A percentile compares a stretch with the other conserved stretches of the same genome.
Conservation (phyloP, 1,140 invertebrate species). For the Philopotamus ludificatus region DNA sequence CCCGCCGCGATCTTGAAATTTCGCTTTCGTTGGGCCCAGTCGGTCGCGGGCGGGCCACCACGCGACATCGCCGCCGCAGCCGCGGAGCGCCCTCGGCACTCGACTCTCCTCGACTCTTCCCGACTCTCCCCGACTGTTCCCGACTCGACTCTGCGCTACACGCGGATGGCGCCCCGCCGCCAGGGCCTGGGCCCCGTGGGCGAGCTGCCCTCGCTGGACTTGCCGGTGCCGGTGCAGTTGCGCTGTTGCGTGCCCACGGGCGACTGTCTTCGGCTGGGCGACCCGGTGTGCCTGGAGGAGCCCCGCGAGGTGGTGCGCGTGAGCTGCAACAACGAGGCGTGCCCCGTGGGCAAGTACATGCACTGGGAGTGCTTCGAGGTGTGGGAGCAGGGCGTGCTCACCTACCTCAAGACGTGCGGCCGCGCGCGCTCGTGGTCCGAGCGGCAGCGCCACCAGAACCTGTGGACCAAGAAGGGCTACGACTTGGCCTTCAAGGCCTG, state of each 20-base stretch:
- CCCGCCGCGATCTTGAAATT: constrained; percentile 56
- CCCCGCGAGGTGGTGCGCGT: constrained; percentile 81
- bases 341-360: constrained; percentile 85
- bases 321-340: constrained; percentile 93
- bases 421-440: constrained; percentile 91
- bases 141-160: not conserved
- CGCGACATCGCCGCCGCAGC: too few species aligned
- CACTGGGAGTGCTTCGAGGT: constrained; percentile 92
- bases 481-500: constrained; percentile 90
- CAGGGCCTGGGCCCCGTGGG: constrained; percentile 49
- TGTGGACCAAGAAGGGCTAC: constrained; percentile 98
- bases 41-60: constrained; percentile 56
- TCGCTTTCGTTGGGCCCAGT: constrained; percentile 58
- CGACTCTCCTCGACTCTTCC: constrained; percentile 38
- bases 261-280: constrained; percentile 68
- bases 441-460: constrained; percentile 87
- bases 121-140: not conserved
- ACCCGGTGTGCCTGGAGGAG: constrained; percentile 64
- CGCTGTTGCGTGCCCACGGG: constrained; percentile 78
- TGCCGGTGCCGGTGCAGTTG: constrained; percentile 53
- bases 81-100: constrained; percentile 53
- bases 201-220: constrained; percentile 46
- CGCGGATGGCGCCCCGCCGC: constrained; percentile 52
- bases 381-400: constrained; percentile 86
- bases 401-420: constrained; percentile 85